Conservation (phyloP, 2,113 vertebrate species). For the Gymnogyps californianus region DNA sequence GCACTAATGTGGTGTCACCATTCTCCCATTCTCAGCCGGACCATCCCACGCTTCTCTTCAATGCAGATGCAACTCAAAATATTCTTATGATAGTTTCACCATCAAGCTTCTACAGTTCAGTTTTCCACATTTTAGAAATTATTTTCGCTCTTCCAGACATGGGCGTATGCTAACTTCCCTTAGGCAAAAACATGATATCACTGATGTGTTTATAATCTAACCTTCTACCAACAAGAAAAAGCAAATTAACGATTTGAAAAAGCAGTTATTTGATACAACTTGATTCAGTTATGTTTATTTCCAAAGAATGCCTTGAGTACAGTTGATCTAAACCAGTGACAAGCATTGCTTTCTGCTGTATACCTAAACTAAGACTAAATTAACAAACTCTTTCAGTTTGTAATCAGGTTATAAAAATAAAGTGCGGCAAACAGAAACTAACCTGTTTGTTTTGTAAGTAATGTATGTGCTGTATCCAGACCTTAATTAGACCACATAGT, state of each 20-base stretch:
- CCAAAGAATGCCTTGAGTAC: background rate
- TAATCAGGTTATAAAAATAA: conserved; percentile 71
- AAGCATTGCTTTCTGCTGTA: conserved; percentile 16
- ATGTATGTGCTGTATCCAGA: conserved; percentile 33
- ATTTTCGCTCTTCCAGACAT: background rate
- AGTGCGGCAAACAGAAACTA: conserved; percentile 48
- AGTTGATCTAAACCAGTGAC: conserved; percentile 17
- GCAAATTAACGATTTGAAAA: background rate
- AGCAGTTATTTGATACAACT: conserved; percentile 32
- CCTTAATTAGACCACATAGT: conserved; percentile 61
- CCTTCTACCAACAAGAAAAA: background rate
- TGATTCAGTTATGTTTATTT: conserved; percentile 42
- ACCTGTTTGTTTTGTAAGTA: conserved; percentile 55
- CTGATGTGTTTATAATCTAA: conserved; percentile 30
- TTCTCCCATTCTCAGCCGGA: background rate
- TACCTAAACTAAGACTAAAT: conserved; percentile 27
- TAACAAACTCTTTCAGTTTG: conserved; percentile 56
- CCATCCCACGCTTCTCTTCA: background rate
- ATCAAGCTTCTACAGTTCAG: background rate
- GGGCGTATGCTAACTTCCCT: background rate
- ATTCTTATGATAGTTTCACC: background rate
- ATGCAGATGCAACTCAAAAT: background rate
- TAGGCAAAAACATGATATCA: background rate
- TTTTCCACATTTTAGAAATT: background rate
- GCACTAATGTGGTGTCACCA: background rate